Percentiles rank a stretch among this genome's conserved stretches.
Evolutionary conservation across 1,140 invertebrate genomes (phyloP).

Genomic region (Caerostris darwini): DNA sequence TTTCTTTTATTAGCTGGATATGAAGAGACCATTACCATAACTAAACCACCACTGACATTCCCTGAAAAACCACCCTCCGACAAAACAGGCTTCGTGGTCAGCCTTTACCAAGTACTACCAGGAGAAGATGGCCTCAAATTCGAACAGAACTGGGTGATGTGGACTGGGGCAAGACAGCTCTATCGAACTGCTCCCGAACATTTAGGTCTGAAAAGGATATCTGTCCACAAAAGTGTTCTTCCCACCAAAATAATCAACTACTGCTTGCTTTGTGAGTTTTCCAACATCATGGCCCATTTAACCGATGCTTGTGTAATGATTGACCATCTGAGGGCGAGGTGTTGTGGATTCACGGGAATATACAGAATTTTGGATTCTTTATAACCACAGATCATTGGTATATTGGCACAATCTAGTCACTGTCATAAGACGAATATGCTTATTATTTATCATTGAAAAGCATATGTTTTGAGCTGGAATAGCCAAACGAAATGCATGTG

Average conservation of each 20-base stretch:
- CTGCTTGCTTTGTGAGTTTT: slow-evolving; percentile 93
- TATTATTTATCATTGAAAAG: too few species aligned
- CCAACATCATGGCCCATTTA: slow-evolving; percentile 92
- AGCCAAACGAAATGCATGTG: too few species aligned
- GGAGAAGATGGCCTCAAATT: slow-evolving; percentile 61
- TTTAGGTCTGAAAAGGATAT: slow-evolving; percentile 67
- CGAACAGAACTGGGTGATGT: slow-evolving; percentile 74
- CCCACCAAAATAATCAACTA: slow-evolving; percentile 83
- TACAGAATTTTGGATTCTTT: slow-evolving; percentile 59
- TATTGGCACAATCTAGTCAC: neutral
- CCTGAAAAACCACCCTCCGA: slow-evolving; percentile 65
- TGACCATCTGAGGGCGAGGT: slow-evolving; percentile 90
- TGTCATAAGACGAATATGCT: neutral
- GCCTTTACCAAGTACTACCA: slow-evolving; percentile 68
- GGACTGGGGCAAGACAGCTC: slow-evolving; percentile 70
- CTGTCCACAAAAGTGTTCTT: slow-evolving; percentile 61
- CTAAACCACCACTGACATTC: slow-evolving; percentile 59
- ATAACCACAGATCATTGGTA: neutral
- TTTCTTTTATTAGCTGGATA: slow-evolving; percentile 54
- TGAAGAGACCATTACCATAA: slow-evolving; percentile 63
- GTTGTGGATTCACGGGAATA: slow-evolving; percentile 87
- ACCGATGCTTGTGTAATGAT: slow-evolving; percentile 92
- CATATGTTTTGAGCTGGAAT: too few species aligned
- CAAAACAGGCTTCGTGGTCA: slow-evolving; percentile 71
- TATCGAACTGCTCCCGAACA: slow-evolving; percentile 57